Conservation (phyloP, 2,888 invertebrate genomes). For the Brachynemurus nebulosus region DNA sequence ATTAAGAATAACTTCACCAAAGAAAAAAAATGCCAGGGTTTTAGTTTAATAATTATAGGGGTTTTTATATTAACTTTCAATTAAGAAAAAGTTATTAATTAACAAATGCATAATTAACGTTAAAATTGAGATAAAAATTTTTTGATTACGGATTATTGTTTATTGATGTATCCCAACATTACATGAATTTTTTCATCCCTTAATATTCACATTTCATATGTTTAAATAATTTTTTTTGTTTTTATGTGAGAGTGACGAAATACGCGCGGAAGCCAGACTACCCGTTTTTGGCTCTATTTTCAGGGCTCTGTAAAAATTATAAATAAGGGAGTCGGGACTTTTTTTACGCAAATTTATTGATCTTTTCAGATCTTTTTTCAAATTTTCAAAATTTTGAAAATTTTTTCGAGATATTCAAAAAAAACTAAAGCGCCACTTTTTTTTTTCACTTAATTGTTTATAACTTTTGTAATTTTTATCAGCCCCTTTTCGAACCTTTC, state of each 20-base stretch:
- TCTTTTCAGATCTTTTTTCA: neutral
- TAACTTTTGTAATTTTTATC: too few species aligned
- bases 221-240: neutral
- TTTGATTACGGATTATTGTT: too few species aligned
- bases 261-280: neutral
- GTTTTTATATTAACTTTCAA: neutral
- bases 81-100: neutral
- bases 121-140: too few species aligned
- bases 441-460: too few species aligned
- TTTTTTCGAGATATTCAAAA: too few species aligned
- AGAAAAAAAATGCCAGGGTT: neutral
- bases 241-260: neutral
- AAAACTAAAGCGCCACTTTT: too few species aligned
- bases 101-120: neutral
- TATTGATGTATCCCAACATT: too few species aligned
- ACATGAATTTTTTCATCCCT: neutral
- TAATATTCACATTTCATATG: neutral
- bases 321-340: neutral
- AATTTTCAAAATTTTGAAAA: too few species aligned
- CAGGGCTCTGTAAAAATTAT: neutral
- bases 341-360: neutral
- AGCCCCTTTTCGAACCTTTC: too few species aligned
- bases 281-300: neutral
- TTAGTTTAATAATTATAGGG: neutral
- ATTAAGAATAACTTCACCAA: neutral